Evolutionary conservation across 2,888 invertebrate species (phyloP), one percentile per base, ranked within the genome.

Genomic region (Lamellibrachia satsuma): DNA sequence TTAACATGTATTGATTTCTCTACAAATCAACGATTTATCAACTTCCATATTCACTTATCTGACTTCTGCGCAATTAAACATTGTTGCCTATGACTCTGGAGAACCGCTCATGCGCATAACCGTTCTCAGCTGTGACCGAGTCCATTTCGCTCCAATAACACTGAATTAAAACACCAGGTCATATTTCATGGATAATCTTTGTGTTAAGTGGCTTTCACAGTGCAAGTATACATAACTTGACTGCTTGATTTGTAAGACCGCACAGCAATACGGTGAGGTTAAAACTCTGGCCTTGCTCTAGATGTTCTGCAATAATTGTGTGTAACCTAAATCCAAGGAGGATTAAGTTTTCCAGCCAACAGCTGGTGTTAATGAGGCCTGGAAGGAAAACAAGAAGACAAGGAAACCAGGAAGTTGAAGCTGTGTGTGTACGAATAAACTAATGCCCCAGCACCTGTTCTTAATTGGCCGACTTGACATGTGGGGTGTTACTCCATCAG

Each of bases 31-130:
- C 75, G 22, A 75, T 75, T 75, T 75, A 75, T 75, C 75, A 75
- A 75, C 75, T 75, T 75, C 75, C 75, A 75, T 75, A 75, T 75
- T 75, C 75, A 75, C 75, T 75, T 75, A 75, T 75, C 75, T 75
- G 75, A 75, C 75, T 75, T 75, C 75, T 75, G 75, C 75, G 75
- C 75, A 75, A 75, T 75, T 75, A 75, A 75, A 75, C 75, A 22
- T 75, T 75, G 75, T 75, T 75, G 75, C 75, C 75, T 22, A n/a
- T n/a, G 75, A 75, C 75, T 22, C 6, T 6, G 6, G 75, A 15
- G 22, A 75, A 75, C 75, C 22, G 75, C 75, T 75, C 22, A 75
- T 22, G 75, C n/a, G n/a, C 75, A 22, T 75, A 75, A 75, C 75
- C 22, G 2, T 22, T 75, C 75, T 75, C 75, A 75, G 75, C 75